Conservation (phyloP, 53 echinoderm and acorn worm genomes). For the Astropecten irregularis region DNA sequence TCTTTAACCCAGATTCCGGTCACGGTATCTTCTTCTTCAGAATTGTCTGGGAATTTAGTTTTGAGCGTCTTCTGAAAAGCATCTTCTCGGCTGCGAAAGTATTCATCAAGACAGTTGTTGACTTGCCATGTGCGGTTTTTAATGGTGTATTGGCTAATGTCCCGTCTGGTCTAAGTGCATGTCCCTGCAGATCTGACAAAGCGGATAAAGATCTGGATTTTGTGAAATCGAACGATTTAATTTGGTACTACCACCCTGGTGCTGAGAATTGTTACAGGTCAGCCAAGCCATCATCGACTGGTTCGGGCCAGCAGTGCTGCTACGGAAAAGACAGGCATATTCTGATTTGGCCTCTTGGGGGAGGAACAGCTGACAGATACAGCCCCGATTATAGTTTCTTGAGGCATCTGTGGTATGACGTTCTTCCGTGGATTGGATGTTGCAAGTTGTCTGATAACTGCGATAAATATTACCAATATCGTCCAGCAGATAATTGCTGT, state of each 20-base stretch:
- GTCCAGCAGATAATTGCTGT: slow-evolving; percentile 61
- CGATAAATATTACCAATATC: slow-evolving; percentile 39
- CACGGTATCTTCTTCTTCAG: no score
- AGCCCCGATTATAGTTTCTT: slow-evolving; percentile 21
- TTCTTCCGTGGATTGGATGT: slow-evolving; percentile 61
- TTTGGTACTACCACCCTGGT: slow-evolving; percentile 38
- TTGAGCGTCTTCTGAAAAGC: no score
- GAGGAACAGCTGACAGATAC: slow-evolving; percentile 62
- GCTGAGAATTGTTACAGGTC: slow-evolving; percentile 59
- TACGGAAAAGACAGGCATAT: slow-evolving; percentile 55
- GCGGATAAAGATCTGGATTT: slow-evolving; percentile 51
- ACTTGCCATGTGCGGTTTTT: no score
- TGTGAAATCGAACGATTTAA: neutral
- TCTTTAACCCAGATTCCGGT: neutral
- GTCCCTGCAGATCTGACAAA: slow-evolving; percentile 53
- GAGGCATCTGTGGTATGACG: slow-evolving; percentile 66
- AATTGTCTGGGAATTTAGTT: no score
- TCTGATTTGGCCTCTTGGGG: slow-evolving; percentile 53
- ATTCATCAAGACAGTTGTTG: no score
- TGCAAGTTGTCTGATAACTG: slow-evolving; percentile 53
- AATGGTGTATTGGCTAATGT: neutral
- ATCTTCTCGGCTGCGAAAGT: no score
- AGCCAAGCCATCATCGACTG: neutral
- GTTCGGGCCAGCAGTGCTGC: slow-evolving; percentile 70
- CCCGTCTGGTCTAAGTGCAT: slow-evolving; percentile 21